Evolutionary conservation across 2,797 vertebrate genomes (phyloP).

Genomic region (Corythornis leucogaster): DNA sequence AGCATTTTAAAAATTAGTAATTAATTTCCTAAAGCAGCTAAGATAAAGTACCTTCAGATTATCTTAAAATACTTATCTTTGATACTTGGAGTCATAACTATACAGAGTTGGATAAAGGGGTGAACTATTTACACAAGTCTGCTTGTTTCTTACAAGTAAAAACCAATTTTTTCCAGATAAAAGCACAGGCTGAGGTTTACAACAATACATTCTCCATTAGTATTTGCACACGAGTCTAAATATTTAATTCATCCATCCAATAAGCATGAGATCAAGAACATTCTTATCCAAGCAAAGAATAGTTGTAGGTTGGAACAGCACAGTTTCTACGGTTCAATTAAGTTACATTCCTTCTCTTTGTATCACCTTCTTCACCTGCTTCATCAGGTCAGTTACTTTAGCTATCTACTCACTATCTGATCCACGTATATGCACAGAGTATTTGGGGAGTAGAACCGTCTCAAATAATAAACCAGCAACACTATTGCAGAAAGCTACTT

Average conservation of each 20-base stretch:
- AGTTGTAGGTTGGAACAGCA: not conserved
- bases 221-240: not conserved
- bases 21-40: not conserved
- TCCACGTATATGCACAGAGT: not conserved
- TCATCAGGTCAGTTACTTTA: not conserved
- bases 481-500: not conserved
- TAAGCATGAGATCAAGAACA: not conserved
- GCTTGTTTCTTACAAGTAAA: not conserved
- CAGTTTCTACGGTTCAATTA: not conserved
- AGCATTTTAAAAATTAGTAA: too few species aligned
- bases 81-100: not conserved
- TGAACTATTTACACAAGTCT: not conserved
- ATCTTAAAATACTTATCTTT: not conserved
- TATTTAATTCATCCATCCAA: not conserved
- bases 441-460: not conserved
- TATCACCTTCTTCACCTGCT: not conserved
- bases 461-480: not conserved
- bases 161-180: not conserved
- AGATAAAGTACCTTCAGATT: not conserved
- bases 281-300: not conserved
- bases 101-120: not conserved
- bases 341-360: not conserved
- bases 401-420: not conserved
- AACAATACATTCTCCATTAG: not conserved
- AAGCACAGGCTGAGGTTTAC: not conserved